phyloP scores from a whole-genome alignment of 2,113 vertebrate species.

The Plecturocebus donacophilus region DNA sequence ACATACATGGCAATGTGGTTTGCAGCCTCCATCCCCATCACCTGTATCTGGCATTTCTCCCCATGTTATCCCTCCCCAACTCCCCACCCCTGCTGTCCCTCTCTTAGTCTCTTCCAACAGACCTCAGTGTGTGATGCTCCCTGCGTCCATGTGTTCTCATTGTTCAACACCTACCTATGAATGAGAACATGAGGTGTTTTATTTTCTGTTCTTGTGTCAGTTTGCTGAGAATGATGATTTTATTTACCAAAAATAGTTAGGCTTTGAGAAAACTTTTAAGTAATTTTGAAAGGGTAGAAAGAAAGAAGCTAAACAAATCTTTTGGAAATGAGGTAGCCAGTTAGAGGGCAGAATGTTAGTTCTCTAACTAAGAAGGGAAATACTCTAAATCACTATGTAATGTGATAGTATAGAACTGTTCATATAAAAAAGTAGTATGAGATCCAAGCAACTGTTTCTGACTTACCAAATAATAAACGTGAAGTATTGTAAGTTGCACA shows the following conservation, averaged over 20 bases:
- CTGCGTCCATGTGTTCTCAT: no score
- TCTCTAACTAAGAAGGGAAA: neutral
- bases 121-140: no score
- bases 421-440: neutral
- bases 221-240: neutral
- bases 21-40: no score
- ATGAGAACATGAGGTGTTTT: no score
- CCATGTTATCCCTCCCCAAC: no score
- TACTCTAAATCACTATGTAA: neutral
- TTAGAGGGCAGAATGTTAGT: neutral
- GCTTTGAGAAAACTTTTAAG: neutral
- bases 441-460: neutral
- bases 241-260: neutral
- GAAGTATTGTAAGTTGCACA: neutral
- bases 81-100: no score
- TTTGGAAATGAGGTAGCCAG: neutral
- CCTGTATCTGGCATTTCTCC: no score
- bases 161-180: no score
- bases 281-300: neutral
- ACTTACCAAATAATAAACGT: neutral
- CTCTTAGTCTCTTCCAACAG: no score
- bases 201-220: no score
- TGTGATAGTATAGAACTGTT: neutral
- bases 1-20: no score
- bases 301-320: neutral